Base-by-base conservation (phyloP, 2,797 vertebrate genomes). In the Platyrinchus mystaceus region DNA sequence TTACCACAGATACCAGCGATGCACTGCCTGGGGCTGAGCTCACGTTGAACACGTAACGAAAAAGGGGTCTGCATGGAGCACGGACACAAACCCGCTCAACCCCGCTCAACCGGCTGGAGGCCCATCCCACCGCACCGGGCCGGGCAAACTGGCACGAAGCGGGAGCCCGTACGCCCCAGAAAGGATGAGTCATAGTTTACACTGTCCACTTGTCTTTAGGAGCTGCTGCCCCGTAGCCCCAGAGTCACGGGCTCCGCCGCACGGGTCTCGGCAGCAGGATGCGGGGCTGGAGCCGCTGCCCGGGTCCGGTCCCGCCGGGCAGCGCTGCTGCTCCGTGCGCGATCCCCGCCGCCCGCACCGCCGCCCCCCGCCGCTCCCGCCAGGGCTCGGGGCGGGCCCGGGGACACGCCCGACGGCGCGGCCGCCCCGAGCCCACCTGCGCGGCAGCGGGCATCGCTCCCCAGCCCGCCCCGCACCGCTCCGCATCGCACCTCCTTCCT, bases 401-500 rank as follows among this genome's bases (percentile, higher is more conserved):
- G 67, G 46, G 58, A 70, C 76, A 75, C 84, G 37, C 88, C 80
- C 80, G 66, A 59, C 20, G 30, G 76, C 17, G 67, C 71, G 68
- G 53, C 67, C 62, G 27, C 37, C 52, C 55, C 41, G 11, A 24
- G 24, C 97, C 96, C 93, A 98, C 98, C 97, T 98, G 58, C 26
- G 17, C 10, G 56, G 34, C 23, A 97, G 97, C 96, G 96, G 67
- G 34, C 96, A 34, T 5, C 26, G 36, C 95, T 98, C 98, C 98
- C 43, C 32, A 43, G 15, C 52, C 70, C 77, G 34, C 66, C 1
- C 22, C 43, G 23, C 50, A 7, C 64, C 44, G 24, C 23, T 4
- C 64, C 49, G 26, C 16, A 3, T 41, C 86, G 93, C 98, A 99
- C 99, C 99, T 99, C 99, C 97, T 97, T 97, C 95, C 99, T 98